Conservation (phyloP, 2,113 vertebrate genomes). For the Podilymbus podiceps region DNA sequence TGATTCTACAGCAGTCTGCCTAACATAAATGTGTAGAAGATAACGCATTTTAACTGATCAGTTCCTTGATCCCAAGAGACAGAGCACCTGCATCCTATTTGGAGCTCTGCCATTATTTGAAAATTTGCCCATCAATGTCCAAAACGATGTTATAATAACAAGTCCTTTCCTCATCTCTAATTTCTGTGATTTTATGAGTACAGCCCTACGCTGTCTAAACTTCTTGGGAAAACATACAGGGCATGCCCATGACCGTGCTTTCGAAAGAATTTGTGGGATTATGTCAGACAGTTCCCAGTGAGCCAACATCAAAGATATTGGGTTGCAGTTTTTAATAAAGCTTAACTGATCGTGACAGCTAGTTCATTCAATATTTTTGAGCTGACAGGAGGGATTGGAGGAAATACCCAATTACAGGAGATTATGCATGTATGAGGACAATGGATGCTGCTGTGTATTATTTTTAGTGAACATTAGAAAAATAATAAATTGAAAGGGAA, state of each 20-base stretch:
- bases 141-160: neutral
- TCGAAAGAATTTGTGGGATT: conserved; percentile 43
- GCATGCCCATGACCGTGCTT: conserved; percentile 28
- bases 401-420: conserved; percentile 48
- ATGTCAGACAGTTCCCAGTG: conserved; percentile 47
- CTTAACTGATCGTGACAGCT: conserved; percentile 44
- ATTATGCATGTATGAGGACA: neutral
- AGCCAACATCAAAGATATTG: conserved; percentile 41
- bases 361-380: conserved; percentile 9
- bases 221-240: conserved; percentile 37
- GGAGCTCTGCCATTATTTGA: neutral
- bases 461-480: neutral
- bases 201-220: neutral
- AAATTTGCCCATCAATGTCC: neutral
- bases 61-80: neutral
- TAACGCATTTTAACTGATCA: neutral
- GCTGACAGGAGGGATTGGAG: conserved; percentile 18
- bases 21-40: neutral
- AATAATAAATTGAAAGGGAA: neutral
- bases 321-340: conserved; percentile 46
- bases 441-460: conserved; percentile 10
- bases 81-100: conserved; percentile 5
- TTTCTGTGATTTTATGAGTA: neutral
- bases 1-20: neutral
- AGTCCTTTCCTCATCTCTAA: conserved; percentile 21